Evolutionary conservation across 2,888 invertebrate species (phyloP).

Genomic region (Alviniconcha strummeri): DNA sequence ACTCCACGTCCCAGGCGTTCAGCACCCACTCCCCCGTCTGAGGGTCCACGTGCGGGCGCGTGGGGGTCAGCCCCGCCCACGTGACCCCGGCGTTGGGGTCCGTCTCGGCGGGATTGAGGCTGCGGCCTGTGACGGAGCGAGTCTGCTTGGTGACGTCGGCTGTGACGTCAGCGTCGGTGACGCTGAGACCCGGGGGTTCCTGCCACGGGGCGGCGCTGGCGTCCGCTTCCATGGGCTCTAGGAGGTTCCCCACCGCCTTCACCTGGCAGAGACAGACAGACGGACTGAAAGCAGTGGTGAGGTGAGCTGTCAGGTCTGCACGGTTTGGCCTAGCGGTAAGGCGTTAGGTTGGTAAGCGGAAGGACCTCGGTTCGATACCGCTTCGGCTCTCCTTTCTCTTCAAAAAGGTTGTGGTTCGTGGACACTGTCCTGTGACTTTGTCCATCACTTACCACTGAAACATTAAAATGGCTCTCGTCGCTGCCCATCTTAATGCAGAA

Average conservation of each 20-base stretch:
- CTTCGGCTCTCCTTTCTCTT: too few species aligned
- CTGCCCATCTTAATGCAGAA: too few species aligned
- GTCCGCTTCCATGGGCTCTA: constrained; percentile 5
- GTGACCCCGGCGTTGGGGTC: constrained; percentile 7
- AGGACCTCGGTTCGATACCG: too few species aligned
- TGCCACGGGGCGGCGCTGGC: constrained; percentile 24
- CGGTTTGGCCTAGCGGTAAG: too few species aligned
- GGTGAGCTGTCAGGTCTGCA: too few species aligned
- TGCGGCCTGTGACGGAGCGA: constrained; percentile 35
- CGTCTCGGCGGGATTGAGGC: not conserved
- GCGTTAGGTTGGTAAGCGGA: too few species aligned
- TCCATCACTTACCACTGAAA: too few species aligned
- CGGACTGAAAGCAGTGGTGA: too few species aligned
- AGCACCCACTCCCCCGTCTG: constrained; percentile 63
- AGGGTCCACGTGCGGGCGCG: constrained; percentile 43
- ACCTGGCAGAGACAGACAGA: not conserved
- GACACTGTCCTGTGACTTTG: too few species aligned
- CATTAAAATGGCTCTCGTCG: too few species aligned
- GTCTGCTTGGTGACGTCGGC: constrained; percentile 27
- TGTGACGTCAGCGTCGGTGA: not conserved
- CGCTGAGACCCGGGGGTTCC: not conserved
- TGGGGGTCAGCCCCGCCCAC: constrained; percentile 43
- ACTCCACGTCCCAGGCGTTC: constrained; percentile 65
- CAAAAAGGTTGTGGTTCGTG: too few species aligned
- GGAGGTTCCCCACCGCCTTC: constrained; percentile 63